Percentiles rank a stretch among this genome's conserved stretches.
These are phyloP conservation scores for Vesta saturnalis DNA, from an alignment of 2,888 invertebrate genomes.

Conservation along the genomic window DNA sequence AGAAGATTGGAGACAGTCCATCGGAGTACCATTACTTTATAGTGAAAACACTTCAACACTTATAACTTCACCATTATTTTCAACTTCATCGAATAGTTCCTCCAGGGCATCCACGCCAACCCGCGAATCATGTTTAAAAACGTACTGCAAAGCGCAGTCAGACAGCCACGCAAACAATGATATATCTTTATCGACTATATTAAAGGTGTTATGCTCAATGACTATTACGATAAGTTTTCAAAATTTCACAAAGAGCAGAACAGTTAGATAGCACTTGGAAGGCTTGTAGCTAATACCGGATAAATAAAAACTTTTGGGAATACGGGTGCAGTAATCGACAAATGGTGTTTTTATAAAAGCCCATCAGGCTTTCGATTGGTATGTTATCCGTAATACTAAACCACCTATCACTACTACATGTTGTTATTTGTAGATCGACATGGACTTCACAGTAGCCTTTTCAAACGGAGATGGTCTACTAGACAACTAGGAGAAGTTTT, in stretches of 20 bases:
- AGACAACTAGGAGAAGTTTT: not conserved
- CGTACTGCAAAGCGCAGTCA: no score
- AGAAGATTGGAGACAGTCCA: conserved; percentile 42
- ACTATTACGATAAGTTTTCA: conserved; percentile 37
- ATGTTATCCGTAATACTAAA: not conserved
- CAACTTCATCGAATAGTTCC: no score
- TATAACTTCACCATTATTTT: no score
- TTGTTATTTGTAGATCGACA: not conserved
- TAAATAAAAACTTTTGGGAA: not conserved
- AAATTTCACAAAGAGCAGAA: conserved; percentile 42
- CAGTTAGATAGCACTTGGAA: not conserved
- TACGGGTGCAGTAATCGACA: not conserved
- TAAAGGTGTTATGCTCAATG: conserved; percentile 34
- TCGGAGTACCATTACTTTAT: conserved; percentile 31
- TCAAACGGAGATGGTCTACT: not conserved
- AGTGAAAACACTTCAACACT: no score
- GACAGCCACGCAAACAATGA: no score
- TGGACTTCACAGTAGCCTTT: not conserved
- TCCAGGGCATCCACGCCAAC: no score
- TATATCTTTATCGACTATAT: no score
- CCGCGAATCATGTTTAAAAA: no score
- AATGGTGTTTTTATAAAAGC: not conserved
- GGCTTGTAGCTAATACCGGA: not conserved
- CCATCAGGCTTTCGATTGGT: not conserved
- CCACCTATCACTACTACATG: not conserved